phyloP scores from a whole-genome alignment of 2,113 vertebrate species.

The Butorides virescens region DNA sequence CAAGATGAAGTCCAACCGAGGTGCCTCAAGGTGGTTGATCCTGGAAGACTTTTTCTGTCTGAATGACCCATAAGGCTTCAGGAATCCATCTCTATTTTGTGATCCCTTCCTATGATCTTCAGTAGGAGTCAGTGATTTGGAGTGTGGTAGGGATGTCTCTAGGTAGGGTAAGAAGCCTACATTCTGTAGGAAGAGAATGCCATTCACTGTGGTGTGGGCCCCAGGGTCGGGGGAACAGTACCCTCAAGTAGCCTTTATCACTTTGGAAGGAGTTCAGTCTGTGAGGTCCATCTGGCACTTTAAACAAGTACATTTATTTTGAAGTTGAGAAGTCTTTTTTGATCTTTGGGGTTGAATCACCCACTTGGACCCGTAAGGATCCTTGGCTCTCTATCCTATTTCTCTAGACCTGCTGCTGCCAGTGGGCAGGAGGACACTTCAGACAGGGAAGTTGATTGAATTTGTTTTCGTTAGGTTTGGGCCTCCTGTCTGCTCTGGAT shows the following conservation, averaged over 20 bases:
- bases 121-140: neutral
- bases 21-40: neutral
- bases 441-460: neutral
- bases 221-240: neutral
- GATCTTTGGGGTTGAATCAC: neutral
- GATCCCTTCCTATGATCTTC: neutral
- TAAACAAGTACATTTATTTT: neutral
- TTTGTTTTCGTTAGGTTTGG: neutral
- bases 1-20: neutral
- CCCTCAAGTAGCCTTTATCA: neutral
- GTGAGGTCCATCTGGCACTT: constrained; percentile 4
- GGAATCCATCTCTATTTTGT: neutral
- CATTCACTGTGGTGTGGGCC: neutral
- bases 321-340: neutral
- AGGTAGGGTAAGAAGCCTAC: neutral
- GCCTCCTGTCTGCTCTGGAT: neutral
- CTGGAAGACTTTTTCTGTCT: neutral
- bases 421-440: neutral
- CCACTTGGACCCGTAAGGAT: neutral
- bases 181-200: neutral
- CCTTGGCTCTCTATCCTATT: neutral
- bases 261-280: neutral
- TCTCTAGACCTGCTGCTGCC: neutral
- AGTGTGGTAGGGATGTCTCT: neutral
- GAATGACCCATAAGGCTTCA: neutral